phyloP scores from a whole-genome alignment of 2,797 vertebrate species.

The Clarias laeviceps region DNA sequence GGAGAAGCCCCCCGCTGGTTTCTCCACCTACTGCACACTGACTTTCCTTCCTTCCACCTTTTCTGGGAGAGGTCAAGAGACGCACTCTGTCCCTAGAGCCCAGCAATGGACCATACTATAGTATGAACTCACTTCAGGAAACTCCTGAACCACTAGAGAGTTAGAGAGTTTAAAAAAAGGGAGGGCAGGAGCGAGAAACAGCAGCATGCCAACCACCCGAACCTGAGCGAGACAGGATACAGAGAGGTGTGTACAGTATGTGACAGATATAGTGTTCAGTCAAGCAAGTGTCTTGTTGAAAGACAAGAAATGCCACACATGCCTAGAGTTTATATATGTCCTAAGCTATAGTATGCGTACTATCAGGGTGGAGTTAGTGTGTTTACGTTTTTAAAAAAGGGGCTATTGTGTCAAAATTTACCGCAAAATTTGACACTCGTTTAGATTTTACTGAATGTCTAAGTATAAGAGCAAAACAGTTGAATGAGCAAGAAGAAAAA shows the following conservation, averaged over 20 bases:
- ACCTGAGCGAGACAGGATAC: background rate
- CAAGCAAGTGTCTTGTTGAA: background rate
- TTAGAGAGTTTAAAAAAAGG: background rate
- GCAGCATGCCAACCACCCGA: background rate
- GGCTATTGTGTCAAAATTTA: background rate
- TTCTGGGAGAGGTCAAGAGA: conserved; percentile 22
- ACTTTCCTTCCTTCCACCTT: conserved; percentile 37
- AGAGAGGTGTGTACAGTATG: background rate
- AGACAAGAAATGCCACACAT: conserved; percentile 5
- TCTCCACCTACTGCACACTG: conserved; percentile 22
- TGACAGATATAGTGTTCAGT: background rate
- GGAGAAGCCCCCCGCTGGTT: conserved; percentile 34
- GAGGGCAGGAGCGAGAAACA: background rate
- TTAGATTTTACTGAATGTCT: background rate
- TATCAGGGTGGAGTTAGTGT: background rate
- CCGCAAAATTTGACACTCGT: background rate
- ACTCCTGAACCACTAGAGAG: background rate
- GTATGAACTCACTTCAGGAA: conserved; percentile 15
- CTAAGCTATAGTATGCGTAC: background rate
- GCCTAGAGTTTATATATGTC: conserved; percentile 1
- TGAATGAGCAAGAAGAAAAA: background rate
- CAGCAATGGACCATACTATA: background rate
- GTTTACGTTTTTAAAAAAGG: background rate
- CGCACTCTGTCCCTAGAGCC: conserved; percentile 14
- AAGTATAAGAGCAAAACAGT: background rate